These are phyloP conservation scores for Cynopterus sphinx DNA, from an alignment of 2,797 vertebrate genomes.

Conservation along the genomic window DNA sequence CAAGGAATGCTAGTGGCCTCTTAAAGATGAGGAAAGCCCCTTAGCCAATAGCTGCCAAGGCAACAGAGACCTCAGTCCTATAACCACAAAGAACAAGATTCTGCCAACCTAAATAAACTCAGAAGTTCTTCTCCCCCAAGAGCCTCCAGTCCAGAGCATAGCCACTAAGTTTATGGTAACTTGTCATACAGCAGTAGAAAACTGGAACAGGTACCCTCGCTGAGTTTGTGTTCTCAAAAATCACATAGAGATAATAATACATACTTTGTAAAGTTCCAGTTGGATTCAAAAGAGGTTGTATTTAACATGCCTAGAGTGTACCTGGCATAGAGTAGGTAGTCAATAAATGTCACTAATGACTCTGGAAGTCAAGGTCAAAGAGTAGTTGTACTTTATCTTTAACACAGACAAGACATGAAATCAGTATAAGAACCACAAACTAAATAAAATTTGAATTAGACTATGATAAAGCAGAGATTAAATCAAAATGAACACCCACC, in stretches of 20 bases:
- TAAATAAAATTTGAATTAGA: background rate
- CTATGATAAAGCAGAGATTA: background rate
- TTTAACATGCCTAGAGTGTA: background rate
- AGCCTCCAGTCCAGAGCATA: background rate
- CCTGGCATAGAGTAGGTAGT: background rate
- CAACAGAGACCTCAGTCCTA: background rate
- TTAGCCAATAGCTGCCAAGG: background rate
- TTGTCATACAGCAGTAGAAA: background rate
- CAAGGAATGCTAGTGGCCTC: background rate
- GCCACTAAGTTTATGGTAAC: background rate
- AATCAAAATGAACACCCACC: background rate
- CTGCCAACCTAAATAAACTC: background rate
- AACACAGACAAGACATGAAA: background rate
- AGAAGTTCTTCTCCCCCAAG: background rate
- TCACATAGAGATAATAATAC: background rate
- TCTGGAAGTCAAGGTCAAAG: background rate
- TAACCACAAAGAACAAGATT: background rate
- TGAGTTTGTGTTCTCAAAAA: background rate
- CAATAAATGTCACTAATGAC: background rate
- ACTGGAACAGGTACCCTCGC: background rate
- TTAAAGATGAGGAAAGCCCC: background rate
- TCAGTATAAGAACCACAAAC: background rate
- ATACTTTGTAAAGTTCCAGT: background rate
- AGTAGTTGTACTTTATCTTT: background rate
- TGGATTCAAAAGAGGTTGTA: constrained; percentile 21